Evolutionary conservation across 2,797 vertebrate species (phyloP).

Genomic region (Tokudaia muenninki): DNA sequence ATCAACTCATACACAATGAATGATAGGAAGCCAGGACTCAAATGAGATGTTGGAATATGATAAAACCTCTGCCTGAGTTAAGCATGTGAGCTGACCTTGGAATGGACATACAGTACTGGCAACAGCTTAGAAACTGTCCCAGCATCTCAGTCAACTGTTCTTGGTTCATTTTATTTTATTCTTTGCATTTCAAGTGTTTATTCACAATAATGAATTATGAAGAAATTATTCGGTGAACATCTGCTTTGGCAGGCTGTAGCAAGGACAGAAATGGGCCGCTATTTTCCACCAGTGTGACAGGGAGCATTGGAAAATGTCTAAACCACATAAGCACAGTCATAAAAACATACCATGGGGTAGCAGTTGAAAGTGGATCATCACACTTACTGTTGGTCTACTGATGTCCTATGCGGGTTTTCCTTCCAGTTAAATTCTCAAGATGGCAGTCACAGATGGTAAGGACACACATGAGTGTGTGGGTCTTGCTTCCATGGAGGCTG

Average conservation of each 20-base stretch:
- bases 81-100: not conserved
- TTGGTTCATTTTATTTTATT: constrained; percentile 7
- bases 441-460: not conserved
- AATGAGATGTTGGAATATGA: not conserved
- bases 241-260: not conserved
- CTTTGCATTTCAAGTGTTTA: constrained; percentile 26
- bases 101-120: not conserved
- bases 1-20: not conserved
- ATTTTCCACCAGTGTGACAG: not conserved
- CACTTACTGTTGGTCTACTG: not conserved
- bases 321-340: not conserved
- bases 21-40: not conserved
- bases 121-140: not conserved
- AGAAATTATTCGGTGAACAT: not conserved
- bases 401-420: not conserved
- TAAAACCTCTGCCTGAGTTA: not conserved
- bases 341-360: not conserved
- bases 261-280: not conserved
- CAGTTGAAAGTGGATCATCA: not conserved
- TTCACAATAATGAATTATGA: not conserved
- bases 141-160: not conserved
- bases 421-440: not conserved
- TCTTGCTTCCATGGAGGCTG: not conserved
- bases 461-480: too few species aligned
- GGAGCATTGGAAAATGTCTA: not conserved